Percentiles rank a stretch among this genome's conserved stretches.
Evolutionary conservation across 2,888 invertebrate species (phyloP).

Genomic region (Neoaliturus tenellus): DNA sequence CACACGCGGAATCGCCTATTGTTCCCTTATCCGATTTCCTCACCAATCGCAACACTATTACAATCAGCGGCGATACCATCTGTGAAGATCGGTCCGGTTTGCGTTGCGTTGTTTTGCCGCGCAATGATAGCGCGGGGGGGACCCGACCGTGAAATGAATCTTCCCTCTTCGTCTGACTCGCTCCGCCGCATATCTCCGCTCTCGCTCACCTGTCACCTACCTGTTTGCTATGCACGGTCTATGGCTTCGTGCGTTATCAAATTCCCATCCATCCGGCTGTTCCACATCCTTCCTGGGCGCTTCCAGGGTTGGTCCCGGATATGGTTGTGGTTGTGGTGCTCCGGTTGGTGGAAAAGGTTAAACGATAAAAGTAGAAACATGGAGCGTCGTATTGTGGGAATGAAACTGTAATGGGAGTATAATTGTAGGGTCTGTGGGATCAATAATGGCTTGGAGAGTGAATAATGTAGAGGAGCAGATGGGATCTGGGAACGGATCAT

Average conservation of each 20-base stretch:
- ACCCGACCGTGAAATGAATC: not conserved
- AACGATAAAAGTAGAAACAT: too few species aligned
- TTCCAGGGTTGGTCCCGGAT: not conserved
- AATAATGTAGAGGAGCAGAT: too few species aligned
- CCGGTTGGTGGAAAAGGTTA: not conserved
- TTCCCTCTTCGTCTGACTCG: not conserved
- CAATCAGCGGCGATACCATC: conserved; percentile 28
- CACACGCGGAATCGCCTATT: conserved; percentile 3
- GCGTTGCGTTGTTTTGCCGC: not conserved
- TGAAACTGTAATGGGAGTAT: too few species aligned
- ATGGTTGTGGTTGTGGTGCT: not conserved
- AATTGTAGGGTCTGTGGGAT: too few species aligned
- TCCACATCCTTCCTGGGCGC: conserved; percentile 29
- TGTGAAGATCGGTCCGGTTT: conserved; percentile 2
- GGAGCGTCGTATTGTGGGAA: too few species aligned
- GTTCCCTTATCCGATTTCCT: conserved; percentile 21
- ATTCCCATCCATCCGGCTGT: conserved; percentile 39
- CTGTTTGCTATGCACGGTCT: conserved; percentile 12
- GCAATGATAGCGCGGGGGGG: not conserved
- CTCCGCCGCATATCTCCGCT: not conserved
- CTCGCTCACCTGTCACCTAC: not conserved
- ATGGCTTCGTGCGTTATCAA: conserved; percentile 41
- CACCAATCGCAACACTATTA: conserved; percentile 33
- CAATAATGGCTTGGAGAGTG: too few species aligned
- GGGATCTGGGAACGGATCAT: too few species aligned